Base-by-base conservation (phyloP, 2,888 invertebrate genomes). In the Epistrophe grossulariae region DNA sequence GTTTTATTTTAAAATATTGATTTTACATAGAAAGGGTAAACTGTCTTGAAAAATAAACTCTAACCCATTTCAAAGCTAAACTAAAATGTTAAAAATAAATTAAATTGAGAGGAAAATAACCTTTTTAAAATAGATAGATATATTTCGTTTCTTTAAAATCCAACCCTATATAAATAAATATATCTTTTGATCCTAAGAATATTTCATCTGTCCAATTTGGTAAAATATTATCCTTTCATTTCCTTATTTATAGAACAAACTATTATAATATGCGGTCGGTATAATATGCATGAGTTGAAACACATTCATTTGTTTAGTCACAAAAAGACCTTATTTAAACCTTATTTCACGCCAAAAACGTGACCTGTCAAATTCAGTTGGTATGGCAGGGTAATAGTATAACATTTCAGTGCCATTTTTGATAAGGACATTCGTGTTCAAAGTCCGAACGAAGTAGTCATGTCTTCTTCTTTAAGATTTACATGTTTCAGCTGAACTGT, bases 321-420 rank as follows among this genome's bases (percentile, higher is more conserved):
- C 15, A 17, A 62, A 38, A 43, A n/a, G 24, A 60, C 60, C 60
- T 40, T 24, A 40, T 60, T 60, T 40, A 60, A 60, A 40, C 38
- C 60, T 24, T 24, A 60, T 60, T 62, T 62, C 40, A 60, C 43
- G 24, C 45, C 45, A 28, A 66, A 48, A 48, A 66, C 66, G 66
- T 66, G 66, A 66, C 48, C 66, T 31, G 66, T 48, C 66, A 66
- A 45, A 66, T 48, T 17, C 28, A 48, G 48, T 31, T n/a, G 31
- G 24, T n/a, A n/a, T 15, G 19, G 43, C 1, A 6, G 3, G 17
- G 28, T n/a, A 48, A 31, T 45, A 31, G 24, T 7, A 31, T n/a
- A n/a, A 62, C 31, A 66, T 28, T 17, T 48, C 31, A 35, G 48
- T 48, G 66, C 35, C 48, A 17, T 48, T 17, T 28, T 31, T 8